Evolutionary conservation across 2,113 vertebrate species (phyloP).

Genomic region (Zosterops japonicus): DNA sequence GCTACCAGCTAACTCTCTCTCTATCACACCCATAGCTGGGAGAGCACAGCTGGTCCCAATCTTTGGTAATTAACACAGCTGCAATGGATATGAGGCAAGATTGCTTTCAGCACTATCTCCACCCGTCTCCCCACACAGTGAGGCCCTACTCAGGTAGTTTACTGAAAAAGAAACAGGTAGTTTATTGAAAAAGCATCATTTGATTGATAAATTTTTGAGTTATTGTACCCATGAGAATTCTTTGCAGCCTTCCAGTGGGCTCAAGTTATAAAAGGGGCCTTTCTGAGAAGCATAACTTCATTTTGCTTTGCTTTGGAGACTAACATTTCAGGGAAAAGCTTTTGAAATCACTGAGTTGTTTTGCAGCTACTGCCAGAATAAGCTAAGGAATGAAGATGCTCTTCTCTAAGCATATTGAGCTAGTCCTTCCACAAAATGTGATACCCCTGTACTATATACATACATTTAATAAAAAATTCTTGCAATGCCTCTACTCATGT

Average conservation of each 20-base stretch:
- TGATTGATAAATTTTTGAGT: not conserved
- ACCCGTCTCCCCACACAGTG: not conserved
- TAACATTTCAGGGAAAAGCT: not conserved
- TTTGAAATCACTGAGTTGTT: not conserved
- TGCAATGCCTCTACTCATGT: too few species aligned
- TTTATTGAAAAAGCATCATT: not conserved
- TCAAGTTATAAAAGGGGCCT: rapidly evolving
- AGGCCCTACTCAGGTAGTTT: not conserved
- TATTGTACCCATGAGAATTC: not conserved
- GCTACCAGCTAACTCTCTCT: not conserved
- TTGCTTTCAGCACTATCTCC: not conserved
- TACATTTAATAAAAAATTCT: not conserved
- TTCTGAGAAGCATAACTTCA: not conserved
- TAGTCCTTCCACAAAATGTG: not conserved
- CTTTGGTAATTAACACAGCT: not conserved
- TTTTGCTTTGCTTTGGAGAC: not conserved
- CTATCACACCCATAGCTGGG: not conserved
- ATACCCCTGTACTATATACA: not conserved
- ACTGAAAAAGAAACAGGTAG: not conserved
- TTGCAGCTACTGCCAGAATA: not conserved
- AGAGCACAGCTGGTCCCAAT: not conserved
- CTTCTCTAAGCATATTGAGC: not conserved
- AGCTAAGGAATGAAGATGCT: not conserved
- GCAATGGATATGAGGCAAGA: not conserved
- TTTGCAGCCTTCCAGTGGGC: not conserved